Base-by-base conservation (phyloP, 2,888 invertebrate genomes). In the Phymatocera aterrima region DNA sequence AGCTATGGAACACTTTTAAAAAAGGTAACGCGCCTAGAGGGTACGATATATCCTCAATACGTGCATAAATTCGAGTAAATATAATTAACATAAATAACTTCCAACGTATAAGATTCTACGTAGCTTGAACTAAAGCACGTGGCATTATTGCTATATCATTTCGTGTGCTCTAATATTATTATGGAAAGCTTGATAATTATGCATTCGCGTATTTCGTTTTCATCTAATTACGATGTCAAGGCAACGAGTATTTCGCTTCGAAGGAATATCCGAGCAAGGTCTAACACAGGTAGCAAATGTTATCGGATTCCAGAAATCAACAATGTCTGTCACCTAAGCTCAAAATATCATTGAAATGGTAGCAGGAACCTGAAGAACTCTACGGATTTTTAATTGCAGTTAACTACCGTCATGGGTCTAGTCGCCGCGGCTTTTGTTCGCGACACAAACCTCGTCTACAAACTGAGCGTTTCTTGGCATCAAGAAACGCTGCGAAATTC, bases 301-400 rank as follows among this genome's bases (percentile, higher is more conserved):
- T 18, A 64, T 64, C 37, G 37, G 37, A 34, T 64, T 37, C 61
- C 37, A 18, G 61, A 1, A 61, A 61, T 37, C 18, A 37, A 61
- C 18, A 28, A 18, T 12, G 18, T 31, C 8, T 60, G 18, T 34
- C 18, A 18, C 31, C 15, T 60, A n/a, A 64, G 34, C 37, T 64
- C 37, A 24, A 37, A 64, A 64, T 64, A 64, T 64, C 37, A 37
- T 64, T 18, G n/a, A 37, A 37, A 64, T 37, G 37, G 24, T 21
- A 43, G 43, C 46, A 24, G 43, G n/a, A 5, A 64, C 18, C 37
- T 10, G 21, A 64, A 64, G 18, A 68, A 46, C 46, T 46, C 43
- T 43, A 43, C 28, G 68, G 46, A n/a, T 18, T 68, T 68, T 43
- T 68, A 68, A 68, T 68, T 68, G 68, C 68, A 68, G 40, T 46